Conservation (phyloP, 2,797 vertebrate genomes). For the Nyctalus aviator region DNA sequence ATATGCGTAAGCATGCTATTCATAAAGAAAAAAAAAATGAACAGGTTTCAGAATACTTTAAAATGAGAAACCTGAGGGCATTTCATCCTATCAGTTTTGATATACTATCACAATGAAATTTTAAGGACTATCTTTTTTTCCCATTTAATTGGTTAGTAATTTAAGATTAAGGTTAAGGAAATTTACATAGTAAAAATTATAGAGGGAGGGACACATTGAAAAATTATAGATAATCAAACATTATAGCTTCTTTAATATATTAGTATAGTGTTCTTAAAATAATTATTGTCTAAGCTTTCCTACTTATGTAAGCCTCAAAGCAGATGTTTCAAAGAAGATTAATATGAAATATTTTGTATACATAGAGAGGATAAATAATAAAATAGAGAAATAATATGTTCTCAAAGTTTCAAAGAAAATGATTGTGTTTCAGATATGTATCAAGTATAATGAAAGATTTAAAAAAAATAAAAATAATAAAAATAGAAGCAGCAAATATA, state of each 20-base stretch:
- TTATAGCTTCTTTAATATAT: background rate
- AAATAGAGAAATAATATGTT: background rate
- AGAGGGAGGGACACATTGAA: background rate
- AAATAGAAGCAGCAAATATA: background rate
- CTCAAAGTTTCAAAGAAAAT: background rate
- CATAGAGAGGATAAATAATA: background rate
- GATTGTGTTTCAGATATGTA: background rate
- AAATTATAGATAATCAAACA: background rate
- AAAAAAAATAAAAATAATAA: background rate
- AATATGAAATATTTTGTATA: background rate
- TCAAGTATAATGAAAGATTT: background rate
- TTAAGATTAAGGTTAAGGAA: background rate
- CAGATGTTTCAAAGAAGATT: background rate
- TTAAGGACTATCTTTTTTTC: background rate
- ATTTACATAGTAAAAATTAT: background rate
- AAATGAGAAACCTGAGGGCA: background rate
- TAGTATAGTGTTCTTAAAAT: background rate
- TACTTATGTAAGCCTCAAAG: background rate
- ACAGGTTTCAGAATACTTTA: background rate
- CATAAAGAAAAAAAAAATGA: background rate
- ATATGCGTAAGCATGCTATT: background rate
- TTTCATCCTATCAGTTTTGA: background rate
- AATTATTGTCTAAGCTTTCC: background rate
- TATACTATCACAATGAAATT: background rate
- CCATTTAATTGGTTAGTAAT: background rate